phyloP scores from a whole-genome alignment of 2,888 invertebrate genomes.

The Chrysolina americana region DNA sequence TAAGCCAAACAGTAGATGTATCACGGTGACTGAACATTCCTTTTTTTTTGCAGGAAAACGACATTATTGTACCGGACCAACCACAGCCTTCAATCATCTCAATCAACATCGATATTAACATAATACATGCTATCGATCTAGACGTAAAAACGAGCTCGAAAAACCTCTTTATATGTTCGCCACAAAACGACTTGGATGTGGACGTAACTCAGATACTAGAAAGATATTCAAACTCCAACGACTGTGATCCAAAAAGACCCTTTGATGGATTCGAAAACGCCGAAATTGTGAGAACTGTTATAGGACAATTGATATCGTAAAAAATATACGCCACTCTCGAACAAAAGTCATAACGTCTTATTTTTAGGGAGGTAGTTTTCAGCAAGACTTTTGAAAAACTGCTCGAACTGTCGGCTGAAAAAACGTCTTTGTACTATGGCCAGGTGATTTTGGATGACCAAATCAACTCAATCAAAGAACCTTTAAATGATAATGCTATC shows the following conservation, averaged over 20 bases:
- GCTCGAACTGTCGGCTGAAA: slow-evolving; percentile 47
- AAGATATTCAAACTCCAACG: slow-evolving; percentile 17
- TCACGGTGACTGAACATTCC: not conserved
- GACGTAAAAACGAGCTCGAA: slow-evolving; percentile 55
- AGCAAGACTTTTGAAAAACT: slow-evolving; percentile 59
- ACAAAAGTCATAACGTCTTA: not conserved
- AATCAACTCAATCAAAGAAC: slow-evolving; percentile 25
- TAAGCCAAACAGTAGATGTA: too few species aligned
- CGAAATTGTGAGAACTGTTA: slow-evolving; percentile 34
- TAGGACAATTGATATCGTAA: slow-evolving; percentile 48
- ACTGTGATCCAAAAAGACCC: not conserved
- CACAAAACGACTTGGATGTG: slow-evolving; percentile 55
- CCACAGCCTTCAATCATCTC: not conserved
- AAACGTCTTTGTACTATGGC: slow-evolving; percentile 57
- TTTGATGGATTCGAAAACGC: slow-evolving; percentile 8
- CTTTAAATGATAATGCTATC: slow-evolving; percentile 39
- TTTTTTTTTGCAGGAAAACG: not conserved
- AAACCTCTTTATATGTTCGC: slow-evolving; percentile 61
- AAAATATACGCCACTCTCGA: not conserved
- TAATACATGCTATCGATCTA: slow-evolving; percentile 60
- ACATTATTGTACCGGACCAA: not conserved
- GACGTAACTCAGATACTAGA: slow-evolving; percentile 47
- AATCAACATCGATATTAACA: slow-evolving; percentile 56
- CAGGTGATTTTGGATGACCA: slow-evolving; percentile 56
- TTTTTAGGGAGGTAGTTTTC: slow-evolving; percentile 66